Percentiles rank a stretch among this genome's conserved stretches.
These are phyloP conservation scores for Agrotis puta DNA, from an alignment of 2,888 invertebrate species.

Conservation along the genomic window DNA sequence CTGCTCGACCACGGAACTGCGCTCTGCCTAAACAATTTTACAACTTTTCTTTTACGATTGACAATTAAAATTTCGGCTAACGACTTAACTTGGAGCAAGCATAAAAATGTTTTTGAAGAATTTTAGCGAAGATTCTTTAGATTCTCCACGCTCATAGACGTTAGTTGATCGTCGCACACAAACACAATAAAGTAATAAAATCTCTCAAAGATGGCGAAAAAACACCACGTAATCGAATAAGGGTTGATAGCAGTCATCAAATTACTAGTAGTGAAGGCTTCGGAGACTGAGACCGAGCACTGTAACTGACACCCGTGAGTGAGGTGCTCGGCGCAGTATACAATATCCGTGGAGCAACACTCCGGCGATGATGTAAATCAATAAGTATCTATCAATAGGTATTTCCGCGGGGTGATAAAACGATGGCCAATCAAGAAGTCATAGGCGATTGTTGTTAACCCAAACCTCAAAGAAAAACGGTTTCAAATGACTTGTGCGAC, in stretches of 20 bases:
- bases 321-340: neutral
- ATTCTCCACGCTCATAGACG: constrained; percentile 45
- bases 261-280: constrained; percentile 1
- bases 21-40: constrained; percentile 71
- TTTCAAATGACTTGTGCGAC: constrained; percentile 11
- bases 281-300: neutral
- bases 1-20: constrained; percentile 50
- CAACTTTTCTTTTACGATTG: constrained; percentile 75
- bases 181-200: constrained; percentile 52
- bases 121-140: constrained; percentile 55
- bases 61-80: constrained; percentile 75
- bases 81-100: constrained; percentile 68
- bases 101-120: constrained; percentile 70
- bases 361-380: neutral
- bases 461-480: constrained; percentile 39
- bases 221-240: constrained; percentile 28
- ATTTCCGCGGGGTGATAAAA: constrained; percentile 10
- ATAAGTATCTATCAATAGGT: neutral
- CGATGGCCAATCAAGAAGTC: constrained; percentile 27
- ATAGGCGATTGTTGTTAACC: constrained; percentile 30
- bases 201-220: constrained; percentile 27
- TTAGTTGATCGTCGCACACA: constrained; percentile 35
- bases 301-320: neutral
- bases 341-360: neutral
- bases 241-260: constrained; percentile 16